phyloP scores from a whole-genome alignment of 2,888 invertebrate genomes.

The Nematopogon swammerdamellus region DNA sequence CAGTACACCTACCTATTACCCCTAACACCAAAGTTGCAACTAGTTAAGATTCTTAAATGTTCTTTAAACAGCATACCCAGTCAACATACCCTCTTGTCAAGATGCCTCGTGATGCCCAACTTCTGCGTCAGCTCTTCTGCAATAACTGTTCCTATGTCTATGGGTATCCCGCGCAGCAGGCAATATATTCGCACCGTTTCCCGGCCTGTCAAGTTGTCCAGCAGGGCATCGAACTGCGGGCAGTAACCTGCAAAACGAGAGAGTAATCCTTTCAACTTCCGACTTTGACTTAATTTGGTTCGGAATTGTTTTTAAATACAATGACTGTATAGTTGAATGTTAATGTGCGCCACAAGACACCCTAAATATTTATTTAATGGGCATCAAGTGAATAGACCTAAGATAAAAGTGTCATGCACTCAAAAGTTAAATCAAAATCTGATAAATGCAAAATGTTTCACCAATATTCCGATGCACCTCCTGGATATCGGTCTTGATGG shows the following conservation, averaged over 20 bases:
- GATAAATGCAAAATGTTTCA: slow-evolving; percentile 16
- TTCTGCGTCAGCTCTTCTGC: slow-evolving; percentile 44
- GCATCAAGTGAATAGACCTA: too few relatives aligned
- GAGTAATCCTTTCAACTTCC: too few relatives aligned
- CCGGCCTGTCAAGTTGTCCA: slow-evolving; percentile 68
- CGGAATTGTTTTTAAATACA: too few relatives aligned
- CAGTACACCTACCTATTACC: too few relatives aligned
- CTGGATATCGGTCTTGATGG: slow-evolving; percentile 50
- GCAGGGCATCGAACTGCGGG: slow-evolving; percentile 72
- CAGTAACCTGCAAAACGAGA: slow-evolving; percentile 74
- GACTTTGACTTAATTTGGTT: too few relatives aligned
- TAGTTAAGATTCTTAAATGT: too few relatives aligned
- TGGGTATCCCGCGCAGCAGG: slow-evolving; percentile 59
- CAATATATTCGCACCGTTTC: slow-evolving; percentile 66
- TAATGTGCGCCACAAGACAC: neutral
- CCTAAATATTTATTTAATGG: neutral
- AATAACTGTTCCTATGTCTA: slow-evolving; percentile 24
- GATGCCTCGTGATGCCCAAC: slow-evolving; percentile 59
- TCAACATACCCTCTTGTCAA: slow-evolving; percentile 60
- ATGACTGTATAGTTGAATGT: neutral
- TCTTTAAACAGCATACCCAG: too few relatives aligned
- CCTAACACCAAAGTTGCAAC: too few relatives aligned
- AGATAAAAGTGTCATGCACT: too few relatives aligned
- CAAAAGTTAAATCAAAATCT: too few relatives aligned
- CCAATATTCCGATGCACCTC: slow-evolving; percentile 59